Evolutionary conservation across 2,113 vertebrate species (phyloP), one percentile per base, ranked within the genome.

Genomic region (Dipodomys merriami): DNA sequence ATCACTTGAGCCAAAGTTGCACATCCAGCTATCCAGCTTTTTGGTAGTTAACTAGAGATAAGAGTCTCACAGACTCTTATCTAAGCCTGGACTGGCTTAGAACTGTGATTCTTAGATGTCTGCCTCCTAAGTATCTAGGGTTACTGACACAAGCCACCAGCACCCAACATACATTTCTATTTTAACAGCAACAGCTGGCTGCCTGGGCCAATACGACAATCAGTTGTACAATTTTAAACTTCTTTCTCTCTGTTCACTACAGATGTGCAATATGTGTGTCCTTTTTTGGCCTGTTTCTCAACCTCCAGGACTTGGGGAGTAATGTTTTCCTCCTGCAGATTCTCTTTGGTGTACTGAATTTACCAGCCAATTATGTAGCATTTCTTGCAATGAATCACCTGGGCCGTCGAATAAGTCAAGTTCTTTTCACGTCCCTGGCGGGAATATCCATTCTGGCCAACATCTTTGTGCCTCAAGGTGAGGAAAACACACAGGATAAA

Each of bases 271-370:
- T 44, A 12, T 15, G 18, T 7, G 2, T 94, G 0, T 8, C 98
- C 62, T 98, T 98, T 67, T 98, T 98, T 0, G 97, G 97, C 65
- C 11, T 98, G 83, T 67, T 78, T 76, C 95, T 98, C 93, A 94
- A 98, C 16, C 87, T 98, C 62, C 97, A 97, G 39, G 84, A 98
- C 93, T 97, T 99, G 0, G 98, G 98, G 0, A 98, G 96, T 96
- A 97, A 99, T 88, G 92, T 99, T 44, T 99, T 98, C 96, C 91
- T 99, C 94, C 97, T 97, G 29, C 98, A 99, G 95, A 2, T 98
- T 94, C 95, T 99, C 69, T 98, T 98, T 1, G 98, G 98, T 0
- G 96, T 96, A 1, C 97, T 98, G 6, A 98, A 98, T 95, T 97
- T 98, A 93, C 98, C 98, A 1, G 98, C 97, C 2, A 98, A 98